Evolutionary conservation across 1,140 invertebrate genomes (phyloP).

Genomic region (Trachymyrmex cornetzi): DNA sequence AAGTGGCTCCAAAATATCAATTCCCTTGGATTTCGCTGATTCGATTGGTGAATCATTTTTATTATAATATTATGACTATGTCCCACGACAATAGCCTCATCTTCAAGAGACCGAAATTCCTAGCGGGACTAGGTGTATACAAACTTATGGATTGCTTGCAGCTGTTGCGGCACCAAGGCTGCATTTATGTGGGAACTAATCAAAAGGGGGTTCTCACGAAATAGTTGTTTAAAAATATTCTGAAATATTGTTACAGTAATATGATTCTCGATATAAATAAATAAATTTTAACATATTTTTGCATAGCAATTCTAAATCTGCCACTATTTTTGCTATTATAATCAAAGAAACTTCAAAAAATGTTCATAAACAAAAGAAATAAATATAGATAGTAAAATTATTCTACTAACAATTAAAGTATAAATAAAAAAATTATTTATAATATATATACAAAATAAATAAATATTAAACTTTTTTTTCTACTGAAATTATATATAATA

Average conservation of each 20-base stretch:
- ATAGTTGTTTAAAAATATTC: constrained; percentile 9
- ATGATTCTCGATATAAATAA: not conserved
- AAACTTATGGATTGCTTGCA: constrained; percentile 65
- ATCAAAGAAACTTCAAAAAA: not conserved
- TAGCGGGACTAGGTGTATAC: constrained; percentile 11
- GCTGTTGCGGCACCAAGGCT: constrained; percentile 63
- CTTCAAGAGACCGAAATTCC: constrained; percentile 41
- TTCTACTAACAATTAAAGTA: not conserved
- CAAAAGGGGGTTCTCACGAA: not conserved
- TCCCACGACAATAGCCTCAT: constrained; percentile 11
- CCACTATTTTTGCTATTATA: not conserved
- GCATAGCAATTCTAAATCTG: not conserved
- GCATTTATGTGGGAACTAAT: constrained; percentile 28
- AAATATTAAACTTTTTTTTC: not conserved
- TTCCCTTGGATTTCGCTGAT: not conserved
- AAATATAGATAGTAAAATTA: constrained; percentile 1
- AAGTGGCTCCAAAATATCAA: constrained; percentile 14
- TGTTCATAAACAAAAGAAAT: not conserved
- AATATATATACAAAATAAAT: constrained; percentile 8
- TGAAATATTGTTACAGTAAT: not conserved
- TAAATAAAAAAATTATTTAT: not conserved
- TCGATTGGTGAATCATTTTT: not conserved
- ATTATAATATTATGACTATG: constrained; percentile 18
- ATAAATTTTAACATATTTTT: not conserved
- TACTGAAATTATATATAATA: not conserved